Base-by-base conservation (phyloP, 2,797 vertebrate species). In the Poeciliopsis turneri region DNA sequence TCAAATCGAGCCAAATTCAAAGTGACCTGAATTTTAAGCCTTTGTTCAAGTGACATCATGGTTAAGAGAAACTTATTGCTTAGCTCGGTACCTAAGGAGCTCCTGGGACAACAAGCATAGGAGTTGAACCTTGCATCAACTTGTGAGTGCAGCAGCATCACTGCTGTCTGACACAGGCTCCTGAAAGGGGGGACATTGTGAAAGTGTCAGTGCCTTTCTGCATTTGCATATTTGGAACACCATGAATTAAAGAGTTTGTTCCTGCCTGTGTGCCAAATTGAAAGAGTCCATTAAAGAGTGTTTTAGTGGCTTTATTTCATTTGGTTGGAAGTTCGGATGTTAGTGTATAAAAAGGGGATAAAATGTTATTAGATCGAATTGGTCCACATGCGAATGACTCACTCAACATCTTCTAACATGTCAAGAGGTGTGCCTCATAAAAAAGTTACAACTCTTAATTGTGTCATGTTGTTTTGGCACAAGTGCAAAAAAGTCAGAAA, bases 171-270 rank as follows among this genome's bases (percentile, higher is more conserved):
- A 90, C 64, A 39, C 36, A 68, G 64, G 64, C 64, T 68, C 36
- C 33, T 91, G 88, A 91, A 92, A 92, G 88, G 81, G 57, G 70
- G 84, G 88, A 84, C 89, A 87, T 88, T 93, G 85, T 92, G 87
- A 93, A 93, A 90, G 91, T 91, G 87, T 84, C 82, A 86, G 81
- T 82, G 75, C 86, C 79, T 89, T 84, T 85, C 84, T 87, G 88
- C 87, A 95, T 95, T 95, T 84, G 92, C 93, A 95, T 95, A 91
- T 93, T 82, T 95, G 94, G 94, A 95, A 82, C 84, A 68, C 79
- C 79, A 82, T 95, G 94, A 95, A 94, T 93, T 87, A 92, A 87
- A 82, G 84, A 82, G 88, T 93, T 94, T 95, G 89, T 95, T 94
- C 92, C 93, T 83, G 89, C 91, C 86, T 90, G 81, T 72, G 85